Base-by-base conservation (phyloP, 1,140 invertebrate species). In the Bombus breviceps region DNA sequence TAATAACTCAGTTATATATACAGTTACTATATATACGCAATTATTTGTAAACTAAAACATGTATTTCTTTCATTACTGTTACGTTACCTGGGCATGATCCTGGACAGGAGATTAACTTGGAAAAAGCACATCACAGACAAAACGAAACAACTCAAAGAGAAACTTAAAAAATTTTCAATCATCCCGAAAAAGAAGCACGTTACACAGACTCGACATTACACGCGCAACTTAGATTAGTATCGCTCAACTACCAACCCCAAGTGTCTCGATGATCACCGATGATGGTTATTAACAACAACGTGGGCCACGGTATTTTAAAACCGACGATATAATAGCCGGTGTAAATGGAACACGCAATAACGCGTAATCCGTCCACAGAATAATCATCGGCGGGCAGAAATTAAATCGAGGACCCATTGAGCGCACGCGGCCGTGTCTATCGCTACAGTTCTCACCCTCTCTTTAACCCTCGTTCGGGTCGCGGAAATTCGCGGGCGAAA, bases 271-370 rank as follows among this genome's bases (percentile, higher is more conserved):
- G 39, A 80, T n/a, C 77, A 12, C 43, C 41, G 41, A 53, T 69
- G 6, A 68, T 69, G 28, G 28, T 78, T 66, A 78, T 69, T 37
- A 37, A 80, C 43, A 47, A 79, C 62, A 57, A 75, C 39, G 43
- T n/a, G 41, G 34, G 28, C 73, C 59, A 47, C 34, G 72, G 22
- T 37, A 66, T 64, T 71, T 81, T 77, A n/a, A 80, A 78, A 64
- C 86, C 47, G 69, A 68, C 62, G 76, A 66, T 77, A 78, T 88
- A 86, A 86, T 66, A 47, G 34, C 39, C 53, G 39, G 39, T 53
- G 72, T 84, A 68, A 81, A 88, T 80, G 75, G 62, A 66, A 57
- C 78, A 41, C 78, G 78, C 69, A 75, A 81, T 81, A 81, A 81
- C 83, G 78, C 69, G 69, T 81, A 81, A 73, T 80, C 76, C 77